Percentiles rank a stretch among this genome's conserved stretches.
Conservation (phyloP, 2,888 invertebrate species). For the Lymantria monacha region DNA sequence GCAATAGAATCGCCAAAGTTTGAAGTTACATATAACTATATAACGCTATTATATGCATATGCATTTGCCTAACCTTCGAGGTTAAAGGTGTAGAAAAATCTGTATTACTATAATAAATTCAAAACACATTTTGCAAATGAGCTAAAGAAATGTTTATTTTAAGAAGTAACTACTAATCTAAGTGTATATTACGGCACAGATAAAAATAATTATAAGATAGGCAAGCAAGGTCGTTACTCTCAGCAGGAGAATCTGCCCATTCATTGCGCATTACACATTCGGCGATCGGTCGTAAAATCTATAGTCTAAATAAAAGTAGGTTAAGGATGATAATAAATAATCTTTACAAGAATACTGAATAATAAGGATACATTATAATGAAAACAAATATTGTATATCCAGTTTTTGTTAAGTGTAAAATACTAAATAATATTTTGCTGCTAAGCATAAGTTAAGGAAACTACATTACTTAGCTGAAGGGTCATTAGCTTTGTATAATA, state of each 20-base stretch:
- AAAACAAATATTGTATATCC: neutral
- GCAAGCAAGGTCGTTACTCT: constrained; percentile 3
- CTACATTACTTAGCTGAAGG: neutral
- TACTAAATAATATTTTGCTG: neutral
- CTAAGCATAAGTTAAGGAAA: neutral
- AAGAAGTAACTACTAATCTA: neutral
- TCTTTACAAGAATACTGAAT: constrained; percentile 17
- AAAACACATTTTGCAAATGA: neutral
- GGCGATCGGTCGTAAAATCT: constrained; percentile 14
- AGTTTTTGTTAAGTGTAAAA: constrained; percentile 3
- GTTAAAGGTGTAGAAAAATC: too few relatives aligned
- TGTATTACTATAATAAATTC: too few relatives aligned
- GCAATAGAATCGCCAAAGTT: too few relatives aligned
- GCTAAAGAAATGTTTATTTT: neutral
- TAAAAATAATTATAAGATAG: constrained; percentile 5
- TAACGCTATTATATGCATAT: too few relatives aligned
- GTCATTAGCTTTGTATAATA: constrained; percentile 2
- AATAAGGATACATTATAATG: constrained; percentile 26
- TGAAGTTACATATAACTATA: too few relatives aligned
- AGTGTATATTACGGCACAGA: neutral
- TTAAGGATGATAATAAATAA: constrained; percentile 24
- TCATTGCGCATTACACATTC: neutral
- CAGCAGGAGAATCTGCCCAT: constrained; percentile 16
- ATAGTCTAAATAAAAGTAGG: constrained; percentile 14
- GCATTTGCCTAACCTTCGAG: too few relatives aligned